A percentile compares a stretch with the other conserved stretches of the same genome.
phyloP scores from a whole-genome alignment of 2,888 invertebrate species.

The Selenia dentaria region DNA sequence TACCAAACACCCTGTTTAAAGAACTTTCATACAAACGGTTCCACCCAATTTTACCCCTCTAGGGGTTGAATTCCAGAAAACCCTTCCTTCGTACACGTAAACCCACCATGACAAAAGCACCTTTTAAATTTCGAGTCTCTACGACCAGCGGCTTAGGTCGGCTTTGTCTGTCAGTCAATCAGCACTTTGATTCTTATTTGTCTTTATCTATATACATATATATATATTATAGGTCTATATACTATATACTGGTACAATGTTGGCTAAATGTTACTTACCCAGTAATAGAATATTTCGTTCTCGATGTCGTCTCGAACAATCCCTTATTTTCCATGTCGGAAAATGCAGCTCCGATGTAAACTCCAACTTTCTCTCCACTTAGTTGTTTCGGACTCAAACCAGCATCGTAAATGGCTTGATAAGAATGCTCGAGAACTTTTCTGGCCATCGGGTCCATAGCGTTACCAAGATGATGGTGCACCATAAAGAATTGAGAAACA shows the following conservation, averaged over 20 bases:
- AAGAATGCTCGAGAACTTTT: constrained; percentile 88
- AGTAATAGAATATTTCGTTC: constrained; percentile 50
- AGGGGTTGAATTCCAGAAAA: too few relatives aligned
- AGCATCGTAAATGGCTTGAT: constrained; percentile 90
- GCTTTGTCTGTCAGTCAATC: neutral
- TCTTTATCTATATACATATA: too few relatives aligned
- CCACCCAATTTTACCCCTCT: too few relatives aligned
- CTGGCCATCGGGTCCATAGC: constrained; percentile 82
- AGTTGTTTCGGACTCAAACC: constrained; percentile 83
- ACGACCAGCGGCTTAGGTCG: too few relatives aligned
- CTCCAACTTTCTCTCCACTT: constrained; percentile 80
- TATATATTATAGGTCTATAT: too few relatives aligned
- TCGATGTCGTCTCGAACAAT: neutral
- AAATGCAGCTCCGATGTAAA: constrained; percentile 70
- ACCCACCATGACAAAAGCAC: too few relatives aligned
- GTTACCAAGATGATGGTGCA: constrained; percentile 85
- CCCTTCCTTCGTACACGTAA: too few relatives aligned
- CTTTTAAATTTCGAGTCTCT: too few relatives aligned
- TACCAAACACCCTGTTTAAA: too few relatives aligned
- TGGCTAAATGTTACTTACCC: constrained; percentile 41
- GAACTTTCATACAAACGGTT: too few relatives aligned
- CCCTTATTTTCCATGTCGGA: constrained; percentile 84
- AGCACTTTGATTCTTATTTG: too few relatives aligned
- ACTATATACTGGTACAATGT: neutral
- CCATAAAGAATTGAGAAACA: constrained; percentile 89